These are phyloP conservation scores for Xylota sylvarum DNA, from an alignment of 2,888 invertebrate species.

Conservation along the genomic window DNA sequence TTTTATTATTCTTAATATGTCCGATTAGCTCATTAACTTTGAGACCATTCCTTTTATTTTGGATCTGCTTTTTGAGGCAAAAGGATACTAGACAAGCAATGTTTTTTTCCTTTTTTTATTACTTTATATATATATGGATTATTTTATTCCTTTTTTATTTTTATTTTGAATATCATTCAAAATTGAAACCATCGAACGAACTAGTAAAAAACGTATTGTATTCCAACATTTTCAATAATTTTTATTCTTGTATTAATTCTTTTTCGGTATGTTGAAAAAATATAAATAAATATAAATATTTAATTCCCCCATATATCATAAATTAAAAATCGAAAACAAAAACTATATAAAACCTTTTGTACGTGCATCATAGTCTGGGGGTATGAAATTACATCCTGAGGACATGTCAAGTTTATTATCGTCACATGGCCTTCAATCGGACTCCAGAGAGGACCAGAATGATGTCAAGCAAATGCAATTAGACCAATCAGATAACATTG, in stretches of 20 bases:
- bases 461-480: constrained; percentile 87
- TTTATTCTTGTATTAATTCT: constrained; percentile 6
- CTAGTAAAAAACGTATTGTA: neutral
- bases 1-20: too few species aligned
- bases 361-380: constrained; percentile 79
- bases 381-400: constrained; percentile 85
- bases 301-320: neutral
- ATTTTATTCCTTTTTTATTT: neutral
- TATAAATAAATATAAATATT: neutral
- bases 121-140: too few species aligned
- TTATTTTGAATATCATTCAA: neutral
- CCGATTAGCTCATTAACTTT: too few species aligned
- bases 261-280: constrained; percentile 1
- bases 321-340: constrained; percentile 8
- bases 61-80: too few species aligned
- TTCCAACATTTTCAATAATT: neutral
- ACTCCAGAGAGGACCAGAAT: constrained; percentile 87
- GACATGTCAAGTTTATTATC: constrained; percentile 88
- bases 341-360: constrained; percentile 22
- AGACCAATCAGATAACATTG: constrained; percentile 90
- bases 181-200: constrained; percentile 58
- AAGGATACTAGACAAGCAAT: too few species aligned
- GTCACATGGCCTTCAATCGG: constrained; percentile 86
- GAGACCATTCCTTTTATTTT: too few species aligned
- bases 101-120: too few species aligned